Conservation (phyloP, 2,113 vertebrate species). For the Pterocles gutturalis region DNA sequence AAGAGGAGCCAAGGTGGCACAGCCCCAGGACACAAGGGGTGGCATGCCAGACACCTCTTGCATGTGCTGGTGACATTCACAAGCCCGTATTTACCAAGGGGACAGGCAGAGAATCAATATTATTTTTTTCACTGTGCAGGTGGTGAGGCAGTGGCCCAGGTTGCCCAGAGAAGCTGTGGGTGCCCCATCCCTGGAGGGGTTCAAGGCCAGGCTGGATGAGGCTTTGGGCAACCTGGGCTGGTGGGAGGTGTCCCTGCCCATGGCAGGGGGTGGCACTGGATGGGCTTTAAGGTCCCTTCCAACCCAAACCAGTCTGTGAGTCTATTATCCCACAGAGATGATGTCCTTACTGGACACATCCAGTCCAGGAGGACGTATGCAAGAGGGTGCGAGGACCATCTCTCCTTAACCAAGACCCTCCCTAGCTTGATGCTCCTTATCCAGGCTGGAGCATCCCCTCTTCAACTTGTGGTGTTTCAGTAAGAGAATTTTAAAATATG, state of each 20-base stretch:
- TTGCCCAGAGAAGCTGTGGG: too few relatives aligned
- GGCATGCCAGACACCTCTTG: background rate
- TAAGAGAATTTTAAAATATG: background rate
- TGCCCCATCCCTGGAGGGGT: too few relatives aligned
- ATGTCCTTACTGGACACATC: background rate
- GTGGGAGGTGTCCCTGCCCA: too few relatives aligned
- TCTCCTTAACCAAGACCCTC: background rate
- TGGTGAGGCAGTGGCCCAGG: too few relatives aligned
- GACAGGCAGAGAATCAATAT: background rate
- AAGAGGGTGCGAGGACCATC: background rate
- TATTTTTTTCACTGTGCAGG: too few relatives aligned
- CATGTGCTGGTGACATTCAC: rapidly evolving
- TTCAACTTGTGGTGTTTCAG: rapidly evolving
- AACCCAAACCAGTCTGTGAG: too few relatives aligned
- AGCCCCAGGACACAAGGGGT: background rate
- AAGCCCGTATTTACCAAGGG: background rate
- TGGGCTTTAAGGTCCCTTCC: too few relatives aligned
- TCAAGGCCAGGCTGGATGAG: too few relatives aligned
- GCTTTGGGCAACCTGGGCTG: too few relatives aligned
- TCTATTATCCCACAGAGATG: too few relatives aligned
- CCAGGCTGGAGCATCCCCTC: background rate
- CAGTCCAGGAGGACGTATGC: background rate
- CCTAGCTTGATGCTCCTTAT: background rate
- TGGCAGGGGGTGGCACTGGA: too few relatives aligned
- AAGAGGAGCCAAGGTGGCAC: background rate